Conservation (phyloP, 2,888 invertebrate species). For the Ganaspis brasiliensis region DNA sequence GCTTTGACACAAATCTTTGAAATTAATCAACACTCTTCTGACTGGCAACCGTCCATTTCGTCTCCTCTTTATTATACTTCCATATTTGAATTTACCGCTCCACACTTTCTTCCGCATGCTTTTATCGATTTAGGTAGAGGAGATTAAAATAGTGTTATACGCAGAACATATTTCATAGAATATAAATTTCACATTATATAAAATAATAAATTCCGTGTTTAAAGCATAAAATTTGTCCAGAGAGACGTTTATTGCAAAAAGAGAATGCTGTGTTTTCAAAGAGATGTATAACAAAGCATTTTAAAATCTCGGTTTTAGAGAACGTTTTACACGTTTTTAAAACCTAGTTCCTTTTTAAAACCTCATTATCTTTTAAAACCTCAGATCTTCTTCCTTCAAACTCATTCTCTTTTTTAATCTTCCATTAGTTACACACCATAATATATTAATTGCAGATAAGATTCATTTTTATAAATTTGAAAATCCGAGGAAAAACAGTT, state of each 20-base stretch:
- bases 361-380: no score
- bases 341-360: no score
- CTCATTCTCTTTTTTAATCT: no score
- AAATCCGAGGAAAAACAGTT: no score
- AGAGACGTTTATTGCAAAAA: conserved; percentile 12
- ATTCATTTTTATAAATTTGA: no score
- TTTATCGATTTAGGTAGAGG: conserved; percentile 18
- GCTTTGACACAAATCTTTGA: conserved; percentile 20
- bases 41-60: neutral
- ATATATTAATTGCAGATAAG: no score
- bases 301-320: no score
- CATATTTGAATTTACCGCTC: conserved; percentile 31
- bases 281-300: neutral
- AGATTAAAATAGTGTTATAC: conserved; percentile 17
- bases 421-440: no score
- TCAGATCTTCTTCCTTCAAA: no score
- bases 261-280: conserved; percentile 1
- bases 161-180: conserved; percentile 32
- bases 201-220: conserved; percentile 8
- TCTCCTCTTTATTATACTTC: conserved; percentile 28
- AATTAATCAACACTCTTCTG: conserved; percentile 30
- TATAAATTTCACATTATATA: conserved; percentile 28
- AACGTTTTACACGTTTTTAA: no score
- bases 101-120: conserved; percentile 11
- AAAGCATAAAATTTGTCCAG: neutral